These are phyloP conservation scores for Euplexia lucipara DNA, from an alignment of 2,888 invertebrate species.

Conservation along the genomic window DNA sequence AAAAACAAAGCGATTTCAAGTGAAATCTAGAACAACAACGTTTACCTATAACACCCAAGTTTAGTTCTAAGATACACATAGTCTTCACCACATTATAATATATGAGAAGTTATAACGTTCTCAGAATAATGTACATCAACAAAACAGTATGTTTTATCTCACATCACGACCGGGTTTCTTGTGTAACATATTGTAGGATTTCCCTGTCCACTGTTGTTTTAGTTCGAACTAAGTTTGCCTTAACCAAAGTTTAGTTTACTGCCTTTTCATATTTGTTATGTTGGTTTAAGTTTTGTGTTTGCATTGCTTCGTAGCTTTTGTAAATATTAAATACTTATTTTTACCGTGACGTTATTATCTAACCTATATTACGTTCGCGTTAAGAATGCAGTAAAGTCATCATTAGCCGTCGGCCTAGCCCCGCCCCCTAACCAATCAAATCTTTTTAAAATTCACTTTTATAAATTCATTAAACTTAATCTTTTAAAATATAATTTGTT, in stretches of 20 bases:
- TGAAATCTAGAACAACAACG: conserved; percentile 10
- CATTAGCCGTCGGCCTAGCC: no score
- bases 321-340: no score
- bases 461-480: no score
- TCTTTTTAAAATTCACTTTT: no score
- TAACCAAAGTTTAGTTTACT: conserved; percentile 14
- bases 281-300: conserved; percentile 1
- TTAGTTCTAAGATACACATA: conserved; percentile 5
- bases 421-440: no score
- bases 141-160: conserved; percentile 45
- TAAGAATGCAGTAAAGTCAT: no score
- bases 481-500: no score
- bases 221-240: conserved; percentile 31
- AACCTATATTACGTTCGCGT: no score
- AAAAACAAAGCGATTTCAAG: background rate
- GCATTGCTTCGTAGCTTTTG: conserved; percentile 5
- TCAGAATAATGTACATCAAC: conserved; percentile 30
- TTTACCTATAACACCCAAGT: conserved; percentile 24
- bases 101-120: conserved; percentile 14
- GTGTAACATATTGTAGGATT: conserved; percentile 46
- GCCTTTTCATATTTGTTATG: conserved; percentile 38
- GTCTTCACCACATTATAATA: conserved; percentile 33
- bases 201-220: conserved; percentile 23
- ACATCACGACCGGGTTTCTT: conserved; percentile 18
- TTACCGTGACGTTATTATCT: no score